Base-by-base conservation (phyloP, 2,797 vertebrate species). In the Sternarchorhynchus goeldii region DNA sequence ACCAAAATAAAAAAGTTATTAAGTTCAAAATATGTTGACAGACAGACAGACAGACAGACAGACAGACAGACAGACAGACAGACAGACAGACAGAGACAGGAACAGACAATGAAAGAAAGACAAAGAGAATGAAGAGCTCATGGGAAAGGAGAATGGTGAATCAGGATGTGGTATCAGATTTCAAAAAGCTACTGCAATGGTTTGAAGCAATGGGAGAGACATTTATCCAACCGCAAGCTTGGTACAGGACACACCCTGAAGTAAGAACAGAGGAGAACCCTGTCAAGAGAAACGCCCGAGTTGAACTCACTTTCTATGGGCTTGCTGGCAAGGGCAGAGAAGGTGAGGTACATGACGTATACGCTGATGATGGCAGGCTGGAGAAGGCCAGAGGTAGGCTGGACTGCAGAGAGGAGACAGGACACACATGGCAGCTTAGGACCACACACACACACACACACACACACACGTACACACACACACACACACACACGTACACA, bases 331-430 rank as follows among this genome's bases (percentile, higher is more conserved):
- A 99, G 92, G 1, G 98, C 95, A 2, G 98, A 99, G 89, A 98
- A 99, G 34, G 98, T 99, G 84, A 99, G 95, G 84, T 99, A 99
- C 87, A 97, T 97, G 81, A 97, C 97, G 0, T 99, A 99, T 83
- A 97, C 94, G 83, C 95, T 98, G 90, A 99, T 99, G 84, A 99
- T 89, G 4, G 94, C 96, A 0, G 98, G 95, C 86, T 99, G 98
- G 83, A 99, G 86, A 76, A 97, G 92, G 83, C 97, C 97, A 5
- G 98, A 99, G 81, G 94, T 94, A 0, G 96, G 96, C 81, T 98
- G 94, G 77, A 95, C 98, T 99, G 91, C 73, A 88, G 12, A 76
- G 69, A 81, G 71, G 65, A 10, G 39, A n/a, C 16, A 60, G 14
- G 18, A 76, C 72, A 81, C 66, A 77, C 31, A 32, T 29, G 2